Conservation (phyloP, 2,797 vertebrate species). For the Schizopygopsis pylzovi region DNA sequence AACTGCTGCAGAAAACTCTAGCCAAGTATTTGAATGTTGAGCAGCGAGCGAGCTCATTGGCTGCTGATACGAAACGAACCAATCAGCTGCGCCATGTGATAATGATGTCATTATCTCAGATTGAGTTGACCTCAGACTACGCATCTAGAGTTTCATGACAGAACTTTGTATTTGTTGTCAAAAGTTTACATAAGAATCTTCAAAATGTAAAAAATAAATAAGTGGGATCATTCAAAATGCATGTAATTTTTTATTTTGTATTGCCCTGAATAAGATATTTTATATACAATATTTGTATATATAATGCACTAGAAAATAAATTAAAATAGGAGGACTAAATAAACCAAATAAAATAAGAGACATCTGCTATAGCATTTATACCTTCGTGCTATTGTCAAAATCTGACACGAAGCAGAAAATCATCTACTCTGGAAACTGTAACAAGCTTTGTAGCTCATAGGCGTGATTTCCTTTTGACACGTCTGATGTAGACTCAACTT, state of each 20-base stretch:
- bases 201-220: background rate
- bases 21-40: background rate
- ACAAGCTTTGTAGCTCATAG: background rate
- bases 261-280: background rate
- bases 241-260: background rate
- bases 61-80: background rate
- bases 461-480: background rate
- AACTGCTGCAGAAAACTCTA: background rate
- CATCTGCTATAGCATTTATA: background rate
- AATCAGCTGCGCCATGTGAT: background rate
- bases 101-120: background rate
- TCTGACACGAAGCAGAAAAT: background rate
- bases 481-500: background rate
- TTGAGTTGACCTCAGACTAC: background rate
- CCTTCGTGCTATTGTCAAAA: background rate
- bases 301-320: background rate
- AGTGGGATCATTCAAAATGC: background rate
- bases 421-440: background rate
- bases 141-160: background rate
- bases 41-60: background rate
- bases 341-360: background rate
- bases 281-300: background rate
- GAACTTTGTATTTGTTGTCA: background rate
- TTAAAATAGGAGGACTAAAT: background rate
- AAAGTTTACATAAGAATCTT: background rate